Evolutionary conservation across 1,140 invertebrate species (phyloP).

Genomic region (Thrips palmi): DNA sequence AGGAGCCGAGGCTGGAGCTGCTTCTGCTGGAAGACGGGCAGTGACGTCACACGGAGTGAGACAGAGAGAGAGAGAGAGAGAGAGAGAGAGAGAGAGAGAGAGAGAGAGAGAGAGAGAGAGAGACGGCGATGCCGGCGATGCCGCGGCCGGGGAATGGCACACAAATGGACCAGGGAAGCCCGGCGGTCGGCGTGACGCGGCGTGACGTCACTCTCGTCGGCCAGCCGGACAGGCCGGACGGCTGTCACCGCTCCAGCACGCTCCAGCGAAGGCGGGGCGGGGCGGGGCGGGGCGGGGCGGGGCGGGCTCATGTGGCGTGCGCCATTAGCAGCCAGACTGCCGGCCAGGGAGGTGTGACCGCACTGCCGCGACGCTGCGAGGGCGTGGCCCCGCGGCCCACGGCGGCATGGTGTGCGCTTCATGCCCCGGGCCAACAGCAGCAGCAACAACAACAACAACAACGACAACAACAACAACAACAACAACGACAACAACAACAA

Average conservation of each 20-base stretch:
- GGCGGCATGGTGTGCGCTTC: neutral
- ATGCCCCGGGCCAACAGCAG: neutral
- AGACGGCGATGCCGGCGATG: no score
- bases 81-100: no score
- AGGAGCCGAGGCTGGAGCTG: no score
- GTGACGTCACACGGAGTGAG: no score
- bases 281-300: conserved; percentile 38
- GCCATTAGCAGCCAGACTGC: neutral
- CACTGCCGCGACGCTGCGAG: neutral
- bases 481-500: conserved; percentile 4
- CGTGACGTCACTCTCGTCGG: no score
- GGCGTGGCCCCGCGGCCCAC: neutral
- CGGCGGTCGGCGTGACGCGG: no score
- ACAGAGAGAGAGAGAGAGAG: no score
- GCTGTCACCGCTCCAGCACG: neutral
- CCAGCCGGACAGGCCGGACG: no score
- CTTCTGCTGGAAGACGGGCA: no score
- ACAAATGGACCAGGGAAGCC: no score
- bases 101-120: no score
- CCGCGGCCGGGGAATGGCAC: no score
- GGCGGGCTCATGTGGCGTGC: conserved; percentile 44
- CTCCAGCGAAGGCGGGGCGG: conserved; percentile 1
- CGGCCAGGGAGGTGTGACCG: neutral
- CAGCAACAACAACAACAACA: conserved; percentile 1
- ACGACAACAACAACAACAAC: conserved; percentile 5